phyloP scores from a whole-genome alignment of 2,797 vertebrate genomes.

The Moxostoma hubbsi region DNA sequence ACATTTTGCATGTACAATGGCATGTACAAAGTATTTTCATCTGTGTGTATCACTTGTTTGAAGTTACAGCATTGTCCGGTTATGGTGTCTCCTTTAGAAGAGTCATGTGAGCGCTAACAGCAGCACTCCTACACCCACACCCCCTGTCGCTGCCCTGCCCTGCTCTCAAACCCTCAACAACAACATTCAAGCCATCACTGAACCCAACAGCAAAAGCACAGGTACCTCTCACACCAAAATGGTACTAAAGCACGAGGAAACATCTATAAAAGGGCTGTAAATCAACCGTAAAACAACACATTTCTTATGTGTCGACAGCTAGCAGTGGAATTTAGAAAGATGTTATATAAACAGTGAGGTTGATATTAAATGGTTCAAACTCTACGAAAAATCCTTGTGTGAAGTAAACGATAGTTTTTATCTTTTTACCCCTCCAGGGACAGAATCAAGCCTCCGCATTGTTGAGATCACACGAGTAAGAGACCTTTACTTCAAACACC shows the following conservation, averaged over 20 bases:
- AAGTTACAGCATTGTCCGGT: not conserved
- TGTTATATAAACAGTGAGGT: too few relatives aligned
- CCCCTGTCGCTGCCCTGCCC: too few relatives aligned
- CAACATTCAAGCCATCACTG: conserved; percentile 70
- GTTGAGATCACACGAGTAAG: conserved; percentile 90
- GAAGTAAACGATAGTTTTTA: too few relatives aligned
- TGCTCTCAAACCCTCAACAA: conserved; percentile 74
- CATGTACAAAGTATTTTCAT: not conserved
- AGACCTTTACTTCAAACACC: not conserved
- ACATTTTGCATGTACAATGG: too few relatives aligned
- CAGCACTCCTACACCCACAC: conserved; percentile 63
- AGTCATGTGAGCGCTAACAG: conserved; percentile 75
- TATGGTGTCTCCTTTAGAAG: conserved; percentile 66
- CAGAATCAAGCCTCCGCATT: conserved; percentile 78
- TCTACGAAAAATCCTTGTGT: too few relatives aligned
- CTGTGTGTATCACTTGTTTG: not conserved
- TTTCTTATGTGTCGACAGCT: too few relatives aligned
- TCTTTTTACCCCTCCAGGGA: conserved; percentile 64
- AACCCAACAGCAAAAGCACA: conserved; percentile 74
- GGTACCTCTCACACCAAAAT: conserved; percentile 67
- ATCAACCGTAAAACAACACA: not conserved
- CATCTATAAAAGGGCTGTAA: not conserved
- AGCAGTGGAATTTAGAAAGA: too few relatives aligned
- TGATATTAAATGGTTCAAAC: too few relatives aligned
- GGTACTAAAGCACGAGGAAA: conserved; percentile 1